Base-by-base conservation (phyloP, 2,888 invertebrate genomes). In the Nomada ferruginata region DNA sequence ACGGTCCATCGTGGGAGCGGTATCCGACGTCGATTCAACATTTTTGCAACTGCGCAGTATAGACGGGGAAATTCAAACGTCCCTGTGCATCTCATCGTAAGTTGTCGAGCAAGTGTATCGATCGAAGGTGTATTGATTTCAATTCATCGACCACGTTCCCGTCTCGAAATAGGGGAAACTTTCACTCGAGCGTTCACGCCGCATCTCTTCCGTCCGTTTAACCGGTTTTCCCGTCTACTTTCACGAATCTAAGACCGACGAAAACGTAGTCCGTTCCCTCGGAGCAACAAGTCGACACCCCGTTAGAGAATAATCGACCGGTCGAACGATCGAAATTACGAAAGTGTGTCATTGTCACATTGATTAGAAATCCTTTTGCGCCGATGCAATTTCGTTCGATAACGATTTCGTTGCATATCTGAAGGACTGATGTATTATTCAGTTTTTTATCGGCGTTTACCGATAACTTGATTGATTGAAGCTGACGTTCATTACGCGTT, bases 261-360 rank as follows among this genome's bases (percentile, higher is more conserved):
- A 10, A 13, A 13, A 2, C n/a, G 9, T 15, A 20, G 23, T 2
- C 9, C 15, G 2, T 10, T 0, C 18, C 47, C n/a, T 59, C 11
- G n/a, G 36, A n/a, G 71, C 76, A 76, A 76, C 76, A 76, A 57
- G 63, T 76, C 50, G 26, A 20, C 2, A 23, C 36, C 5, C 7
- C 7, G 55, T 18, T 15, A 42, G 42, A 55, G 68, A 23, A 11
- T 29, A 18, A 20, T 47, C 36, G 61, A 18, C 18, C 20, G 50
- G 29, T 42, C n/a, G 53, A 53, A 53, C 20, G 50, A 52, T 42
- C n/a, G 53, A 53, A 53, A 53, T 53, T 20, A 18, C n/a, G n/a
- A n/a, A n/a, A n/a, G 53, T 53, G n/a, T 53, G 20, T 10, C 53
- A 5, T 53, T 18, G 52, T 15, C 52, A n/a, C 7, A n/a, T 20